Conservation (phyloP, 2,888 invertebrate genomes). For the Tanytarsus gracilentus region DNA sequence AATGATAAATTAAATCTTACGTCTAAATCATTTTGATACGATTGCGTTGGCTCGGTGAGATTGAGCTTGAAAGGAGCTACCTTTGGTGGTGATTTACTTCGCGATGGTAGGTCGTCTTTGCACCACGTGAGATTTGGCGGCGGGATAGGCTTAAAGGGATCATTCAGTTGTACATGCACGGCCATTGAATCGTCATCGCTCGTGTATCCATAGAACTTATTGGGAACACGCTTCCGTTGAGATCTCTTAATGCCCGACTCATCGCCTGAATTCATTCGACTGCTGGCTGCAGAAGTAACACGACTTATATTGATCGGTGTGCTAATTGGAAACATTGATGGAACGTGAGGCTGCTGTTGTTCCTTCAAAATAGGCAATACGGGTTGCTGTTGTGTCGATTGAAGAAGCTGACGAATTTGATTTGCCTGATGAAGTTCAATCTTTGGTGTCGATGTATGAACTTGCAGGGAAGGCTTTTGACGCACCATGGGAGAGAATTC, state of each 20-base stretch:
- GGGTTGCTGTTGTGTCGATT: slow-evolving; percentile 19
- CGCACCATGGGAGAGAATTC: slow-evolving; percentile 33
- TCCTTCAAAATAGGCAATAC: slow-evolving; percentile 11
- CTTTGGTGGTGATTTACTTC: slow-evolving; percentile 34
- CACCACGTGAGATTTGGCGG: slow-evolving; percentile 63
- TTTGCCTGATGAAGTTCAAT: slow-evolving; percentile 33
- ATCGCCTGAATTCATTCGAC: slow-evolving; percentile 43
- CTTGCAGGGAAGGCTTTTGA: neutral
- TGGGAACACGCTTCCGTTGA: slow-evolving; percentile 70
- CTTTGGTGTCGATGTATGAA: slow-evolving; percentile 32
- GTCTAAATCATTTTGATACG: no score
- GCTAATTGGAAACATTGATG: slow-evolving; percentile 26
- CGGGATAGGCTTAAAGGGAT: slow-evolving; percentile 47
- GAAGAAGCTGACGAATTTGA: slow-evolving; percentile 16
- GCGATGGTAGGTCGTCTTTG: slow-evolving; percentile 59
- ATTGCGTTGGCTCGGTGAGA: no score
- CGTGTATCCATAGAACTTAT: slow-evolving; percentile 80
- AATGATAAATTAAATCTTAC: no score
- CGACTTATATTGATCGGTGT: slow-evolving; percentile 3
- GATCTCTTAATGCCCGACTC: slow-evolving; percentile 58
- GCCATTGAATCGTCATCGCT: slow-evolving; percentile 67
- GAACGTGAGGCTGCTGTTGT: slow-evolving; percentile 29
- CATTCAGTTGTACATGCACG: slow-evolving; percentile 35
- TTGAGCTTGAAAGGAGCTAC: slow-evolving; percentile 20
- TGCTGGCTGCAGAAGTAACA: slow-evolving; percentile 33